Evolutionary conservation across 2,888 invertebrate genomes (phyloP).

Genomic region (Phyllotreta cruciferae): DNA sequence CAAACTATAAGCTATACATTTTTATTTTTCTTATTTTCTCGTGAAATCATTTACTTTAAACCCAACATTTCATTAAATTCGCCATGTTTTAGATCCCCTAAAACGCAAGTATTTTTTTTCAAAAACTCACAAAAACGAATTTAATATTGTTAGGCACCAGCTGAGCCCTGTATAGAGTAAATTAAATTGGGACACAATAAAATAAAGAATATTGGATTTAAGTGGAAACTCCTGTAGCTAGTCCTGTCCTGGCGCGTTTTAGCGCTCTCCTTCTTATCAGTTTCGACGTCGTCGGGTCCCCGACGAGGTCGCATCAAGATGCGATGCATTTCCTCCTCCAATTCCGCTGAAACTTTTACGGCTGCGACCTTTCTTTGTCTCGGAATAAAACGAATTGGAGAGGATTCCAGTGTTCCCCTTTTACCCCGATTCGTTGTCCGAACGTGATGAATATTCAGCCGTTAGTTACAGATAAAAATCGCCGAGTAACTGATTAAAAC

Average conservation of each 20-base stretch:
- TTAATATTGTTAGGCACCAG: neutral
- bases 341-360: conserved; percentile 37
- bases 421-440: conserved; percentile 28
- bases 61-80: too few species aligned
- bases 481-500: too few species aligned
- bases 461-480: neutral
- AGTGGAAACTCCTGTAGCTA: conserved; percentile 20
- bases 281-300: conserved; percentile 36
- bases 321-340: conserved; percentile 39
- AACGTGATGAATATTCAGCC: conserved; percentile 31
- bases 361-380: conserved; percentile 34
- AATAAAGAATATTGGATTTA: conserved; percentile 16
- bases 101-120: too few species aligned
- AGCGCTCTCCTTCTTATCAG: conserved; percentile 35
- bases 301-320: conserved; percentile 40
- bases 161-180: neutral
- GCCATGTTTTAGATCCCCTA: too few species aligned
- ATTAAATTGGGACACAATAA: neutral
- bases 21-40: too few species aligned
- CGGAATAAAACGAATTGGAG: conserved; percentile 29
- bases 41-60: too few species aligned
- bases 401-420: conserved; percentile 20
- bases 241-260: conserved; percentile 12
- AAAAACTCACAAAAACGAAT: too few species aligned
- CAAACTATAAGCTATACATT: too few species aligned